Percentiles rank a stretch among this genome's conserved stretches.
Evolutionary conservation across 2,113 vertebrate genomes (phyloP).

Genomic region (Otus sunia): DNA sequence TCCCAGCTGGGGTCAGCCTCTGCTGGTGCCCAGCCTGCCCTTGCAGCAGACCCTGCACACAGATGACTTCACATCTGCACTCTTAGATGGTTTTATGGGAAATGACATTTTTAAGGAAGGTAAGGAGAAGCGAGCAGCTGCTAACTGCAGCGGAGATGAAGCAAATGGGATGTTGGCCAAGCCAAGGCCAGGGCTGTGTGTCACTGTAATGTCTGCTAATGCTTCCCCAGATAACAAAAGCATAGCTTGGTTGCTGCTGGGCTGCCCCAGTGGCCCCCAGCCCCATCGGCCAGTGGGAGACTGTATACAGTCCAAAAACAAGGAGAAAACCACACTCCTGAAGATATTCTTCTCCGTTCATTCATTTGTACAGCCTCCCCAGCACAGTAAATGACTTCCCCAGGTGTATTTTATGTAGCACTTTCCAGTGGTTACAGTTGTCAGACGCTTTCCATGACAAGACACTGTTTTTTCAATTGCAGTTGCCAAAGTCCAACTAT

Average conservation of each 20-base stretch:
- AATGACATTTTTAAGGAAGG: background rate
- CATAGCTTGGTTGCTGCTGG: rapidly evolving
- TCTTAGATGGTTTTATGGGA: background rate
- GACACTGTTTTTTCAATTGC: background rate
- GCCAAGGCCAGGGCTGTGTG: background rate
- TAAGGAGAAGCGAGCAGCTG: background rate
- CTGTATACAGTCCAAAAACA: background rate
- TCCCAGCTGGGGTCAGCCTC: background rate
- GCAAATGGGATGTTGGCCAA: background rate
- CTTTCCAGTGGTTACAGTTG: background rate
- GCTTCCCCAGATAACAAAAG: background rate
- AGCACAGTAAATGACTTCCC: background rate
- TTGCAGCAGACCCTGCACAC: rapidly evolving
- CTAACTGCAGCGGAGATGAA: background rate
- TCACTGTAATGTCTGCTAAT: background rate
- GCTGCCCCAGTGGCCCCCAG: background rate
- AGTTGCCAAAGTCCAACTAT: conserved; percentile 28
- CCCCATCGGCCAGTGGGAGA: background rate
- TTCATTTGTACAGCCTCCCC: background rate
- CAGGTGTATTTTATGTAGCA: background rate
- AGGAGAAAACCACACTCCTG: background rate
- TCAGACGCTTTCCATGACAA: background rate
- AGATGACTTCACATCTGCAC: background rate
- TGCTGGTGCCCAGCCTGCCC: background rate
- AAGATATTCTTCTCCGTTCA: background rate